Evolutionary conservation across 1,140 invertebrate genomes (phyloP), one percentile per base, ranked within the genome.

Genomic region (Cecropterus lyciades): DNA sequence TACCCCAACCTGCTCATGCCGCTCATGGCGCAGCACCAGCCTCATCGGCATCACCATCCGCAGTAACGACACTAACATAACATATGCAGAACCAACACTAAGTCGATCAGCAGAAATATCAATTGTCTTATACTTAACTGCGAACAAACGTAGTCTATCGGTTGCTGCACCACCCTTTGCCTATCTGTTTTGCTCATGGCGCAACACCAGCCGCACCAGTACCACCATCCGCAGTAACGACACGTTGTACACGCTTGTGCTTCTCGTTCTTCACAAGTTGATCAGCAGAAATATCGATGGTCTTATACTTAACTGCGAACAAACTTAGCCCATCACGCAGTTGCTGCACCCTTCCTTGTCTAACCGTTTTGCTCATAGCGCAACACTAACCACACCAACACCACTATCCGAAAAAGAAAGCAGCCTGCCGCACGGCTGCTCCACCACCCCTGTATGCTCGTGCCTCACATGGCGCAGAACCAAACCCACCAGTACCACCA

Each of bases 401-500:
- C 17, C 48, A 24, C 4, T 20, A 51, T 9, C 10, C 17, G 11
- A n/a, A n/a, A n/a, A n/a, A n/a, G n/a, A n/a, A n/a, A n/a, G 78
- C 98, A 98, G 8, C 96, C 98, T 0, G 98, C 99, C 8, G 95
- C 95, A 15, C 97, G 99, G 85, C 92, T 99, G 55, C 92, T 99
- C 45, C 95, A 98, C 68, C 98, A 99, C 94, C 97, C 98, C 17
- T 99, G 99, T 92, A 94, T 99, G 72, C 94, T 99, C 42, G 97
- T 99, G 70, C 98, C 98, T 9, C 92, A 99, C 24, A 99, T 99
- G 97, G 93, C 74, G 55, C 77, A 64, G 65, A 13, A 55, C 42
- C 59, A 15, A n/a, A n/a, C n/a, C 5, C 20, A 5, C 9, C 15
- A 14, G 45, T 16, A 48, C 45, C 45, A 15, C 15, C 45, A 20